phyloP scores from a whole-genome alignment of 2,888 invertebrate species.

The Drosophila lacicola region DNA sequence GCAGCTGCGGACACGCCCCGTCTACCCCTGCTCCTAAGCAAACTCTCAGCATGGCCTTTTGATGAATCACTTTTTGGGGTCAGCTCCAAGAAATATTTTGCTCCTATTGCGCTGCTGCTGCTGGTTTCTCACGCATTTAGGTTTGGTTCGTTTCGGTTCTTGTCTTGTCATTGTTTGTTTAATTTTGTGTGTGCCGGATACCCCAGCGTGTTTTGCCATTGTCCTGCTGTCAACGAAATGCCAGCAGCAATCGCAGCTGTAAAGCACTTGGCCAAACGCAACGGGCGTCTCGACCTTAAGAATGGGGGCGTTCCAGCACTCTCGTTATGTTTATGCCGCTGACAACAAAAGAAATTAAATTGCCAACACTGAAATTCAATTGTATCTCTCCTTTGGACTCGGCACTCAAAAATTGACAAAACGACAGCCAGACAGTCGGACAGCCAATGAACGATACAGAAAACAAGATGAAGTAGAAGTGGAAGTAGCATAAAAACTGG shows the following conservation, averaged over 20 bases:
- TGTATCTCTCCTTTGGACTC: slow-evolving; percentile 54
- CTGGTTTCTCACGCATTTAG: slow-evolving; percentile 43
- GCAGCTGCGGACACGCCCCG: slow-evolving; percentile 58
- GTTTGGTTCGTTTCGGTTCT: slow-evolving; percentile 55
- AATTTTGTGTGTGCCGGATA: slow-evolving; percentile 79
- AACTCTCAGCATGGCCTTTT: slow-evolving; percentile 16
- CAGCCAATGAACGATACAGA: slow-evolving; percentile 1
- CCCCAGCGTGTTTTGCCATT: slow-evolving; percentile 74
- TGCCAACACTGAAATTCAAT: slow-evolving; percentile 78
- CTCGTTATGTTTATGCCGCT: slow-evolving; percentile 70
- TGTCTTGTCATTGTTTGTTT: slow-evolving; percentile 79
- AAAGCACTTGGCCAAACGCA: slow-evolving; percentile 47
- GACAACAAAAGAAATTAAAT: slow-evolving; percentile 80
- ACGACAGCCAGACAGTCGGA: slow-evolving; percentile 6
- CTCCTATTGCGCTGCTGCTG: slow-evolving; percentile 9
- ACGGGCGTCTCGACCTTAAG: slow-evolving; percentile 21
- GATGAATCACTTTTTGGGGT: slow-evolving; percentile 54
- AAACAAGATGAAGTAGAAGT: neutral
- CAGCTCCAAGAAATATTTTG: slow-evolving; percentile 41
- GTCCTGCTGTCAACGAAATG: slow-evolving; percentile 74
- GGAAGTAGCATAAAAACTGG: slow-evolving; percentile 15
- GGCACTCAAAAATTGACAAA: slow-evolving; percentile 57
- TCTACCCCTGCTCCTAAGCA: neutral
- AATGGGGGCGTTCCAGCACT: slow-evolving; percentile 28
- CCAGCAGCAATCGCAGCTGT: slow-evolving; percentile 61